A percentile compares a stretch with the other conserved stretches of the same genome.
These are phyloP conservation scores for Cremastinae sp. DNA, from an alignment of 2,888 invertebrate genomes.

Conservation along the genomic window DNA sequence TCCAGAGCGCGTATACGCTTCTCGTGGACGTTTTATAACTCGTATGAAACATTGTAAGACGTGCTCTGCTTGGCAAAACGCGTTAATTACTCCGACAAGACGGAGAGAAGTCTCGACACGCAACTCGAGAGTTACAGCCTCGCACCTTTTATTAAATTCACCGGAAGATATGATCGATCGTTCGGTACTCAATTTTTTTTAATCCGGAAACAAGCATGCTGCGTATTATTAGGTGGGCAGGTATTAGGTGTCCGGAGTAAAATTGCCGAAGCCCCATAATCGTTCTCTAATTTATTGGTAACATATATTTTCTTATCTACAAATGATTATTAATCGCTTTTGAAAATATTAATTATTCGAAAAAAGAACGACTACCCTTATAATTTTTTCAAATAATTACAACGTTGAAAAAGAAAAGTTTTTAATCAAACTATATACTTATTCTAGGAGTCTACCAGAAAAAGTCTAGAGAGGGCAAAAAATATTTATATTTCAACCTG, in stretches of 20 bases:
- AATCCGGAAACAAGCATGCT: conserved; percentile 25
- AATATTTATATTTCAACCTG: no score
- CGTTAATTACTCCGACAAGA: conserved; percentile 52
- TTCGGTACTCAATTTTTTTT: conserved; percentile 15
- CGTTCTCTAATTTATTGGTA: background rate
- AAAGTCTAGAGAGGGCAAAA: no score
- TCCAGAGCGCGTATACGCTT: conserved; percentile 17
- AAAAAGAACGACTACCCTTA: background rate
- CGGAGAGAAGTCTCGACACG: conserved; percentile 45
- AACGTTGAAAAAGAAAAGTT: background rate
- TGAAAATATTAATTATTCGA: conserved; percentile 6
- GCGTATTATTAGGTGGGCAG: background rate
- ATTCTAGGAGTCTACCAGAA: no score
- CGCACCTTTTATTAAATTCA: conserved; percentile 45
- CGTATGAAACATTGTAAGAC: conserved; percentile 32
- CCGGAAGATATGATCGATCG: conserved; percentile 46
- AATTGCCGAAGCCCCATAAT: background rate
- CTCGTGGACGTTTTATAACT: background rate
- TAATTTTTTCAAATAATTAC: background rate
- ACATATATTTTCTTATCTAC: conserved; percentile 5
- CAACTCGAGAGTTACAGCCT: conserved; percentile 50
- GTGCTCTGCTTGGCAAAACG: conserved; percentile 10
- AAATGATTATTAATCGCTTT: conserved; percentile 6
- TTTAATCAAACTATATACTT: no score
- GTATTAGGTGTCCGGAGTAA: background rate